phyloP scores from a whole-genome alignment of 2,797 vertebrate species.

The Crax fasciolata region DNA sequence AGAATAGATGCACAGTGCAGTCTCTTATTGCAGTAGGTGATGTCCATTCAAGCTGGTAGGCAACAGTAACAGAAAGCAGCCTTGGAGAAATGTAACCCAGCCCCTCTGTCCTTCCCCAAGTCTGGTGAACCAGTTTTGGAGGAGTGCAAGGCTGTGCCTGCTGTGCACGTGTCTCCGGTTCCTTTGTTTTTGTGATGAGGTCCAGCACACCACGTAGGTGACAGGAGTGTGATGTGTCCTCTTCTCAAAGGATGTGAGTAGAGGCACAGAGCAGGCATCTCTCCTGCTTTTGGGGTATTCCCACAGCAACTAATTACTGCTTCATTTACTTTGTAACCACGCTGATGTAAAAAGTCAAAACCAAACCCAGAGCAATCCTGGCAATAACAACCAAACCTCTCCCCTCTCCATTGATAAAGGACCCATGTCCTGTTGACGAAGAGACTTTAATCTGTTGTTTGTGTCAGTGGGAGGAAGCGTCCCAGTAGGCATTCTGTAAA shows the following conservation, averaged over 20 bases:
- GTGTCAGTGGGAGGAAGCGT: background rate
- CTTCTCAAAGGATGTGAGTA: background rate
- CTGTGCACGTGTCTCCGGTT: accelerated
- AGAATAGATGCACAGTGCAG: background rate
- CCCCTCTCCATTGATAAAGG: background rate
- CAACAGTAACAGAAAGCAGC: background rate
- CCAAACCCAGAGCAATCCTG: background rate
- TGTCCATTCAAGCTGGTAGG: background rate
- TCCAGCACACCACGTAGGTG: accelerated
- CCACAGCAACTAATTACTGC: background rate
- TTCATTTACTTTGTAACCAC: background rate
- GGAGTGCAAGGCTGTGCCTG: background rate
- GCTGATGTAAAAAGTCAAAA: background rate
- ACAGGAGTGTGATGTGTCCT: accelerated
- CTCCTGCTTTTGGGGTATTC: background rate
- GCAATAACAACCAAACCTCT: background rate
- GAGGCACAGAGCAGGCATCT: background rate
- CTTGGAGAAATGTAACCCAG: background rate
- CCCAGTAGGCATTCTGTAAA: background rate
- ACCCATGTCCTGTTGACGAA: background rate
- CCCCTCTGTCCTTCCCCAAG: background rate
- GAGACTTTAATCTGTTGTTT: background rate
- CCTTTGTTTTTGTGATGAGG: background rate
- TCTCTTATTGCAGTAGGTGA: background rate
- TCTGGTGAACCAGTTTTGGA: background rate